Evolutionary conservation across 2,113 vertebrate genomes (phyloP).

Genomic region (Agapornis roseicollis): DNA sequence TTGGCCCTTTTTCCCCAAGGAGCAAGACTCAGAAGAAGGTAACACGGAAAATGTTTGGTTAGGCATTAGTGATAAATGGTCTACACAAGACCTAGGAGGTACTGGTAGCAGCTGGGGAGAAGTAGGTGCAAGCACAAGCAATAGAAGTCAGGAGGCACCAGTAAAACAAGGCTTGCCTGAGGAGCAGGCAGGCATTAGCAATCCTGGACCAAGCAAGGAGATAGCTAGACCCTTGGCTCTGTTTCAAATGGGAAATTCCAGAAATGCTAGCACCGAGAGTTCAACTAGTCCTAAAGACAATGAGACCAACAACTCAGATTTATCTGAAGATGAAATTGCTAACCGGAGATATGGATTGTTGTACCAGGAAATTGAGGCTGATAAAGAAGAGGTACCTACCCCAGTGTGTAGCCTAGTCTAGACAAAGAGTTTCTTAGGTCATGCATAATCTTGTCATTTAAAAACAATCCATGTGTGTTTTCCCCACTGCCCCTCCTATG

Average conservation of each 20-base stretch:
- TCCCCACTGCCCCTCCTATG: slow-evolving; percentile 22
- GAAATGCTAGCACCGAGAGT: slow-evolving; percentile 72
- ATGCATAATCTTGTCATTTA: slow-evolving; percentile 70
- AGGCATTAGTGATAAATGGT: slow-evolving; percentile 68
- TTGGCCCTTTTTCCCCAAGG: slow-evolving; percentile 69
- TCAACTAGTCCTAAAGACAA: slow-evolving; percentile 82
- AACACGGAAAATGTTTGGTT: slow-evolving; percentile 60
- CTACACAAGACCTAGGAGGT: slow-evolving; percentile 60
- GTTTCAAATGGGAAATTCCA: slow-evolving; percentile 65
- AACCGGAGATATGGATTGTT: slow-evolving; percentile 94
- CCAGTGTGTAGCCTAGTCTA: slow-evolving; percentile 80
- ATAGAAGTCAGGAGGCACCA: slow-evolving; percentile 47
- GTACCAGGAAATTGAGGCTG: slow-evolving; percentile 91
- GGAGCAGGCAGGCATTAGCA: slow-evolving; percentile 23
- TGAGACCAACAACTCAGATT: slow-evolving; percentile 89
- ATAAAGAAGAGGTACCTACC: slow-evolving; percentile 92
- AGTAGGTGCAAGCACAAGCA: slow-evolving; percentile 6
- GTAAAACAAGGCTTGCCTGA: slow-evolving; percentile 6
- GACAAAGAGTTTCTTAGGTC: slow-evolving; percentile 74
- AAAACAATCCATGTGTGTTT: slow-evolving; percentile 48
- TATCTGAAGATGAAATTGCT: slow-evolving; percentile 96
- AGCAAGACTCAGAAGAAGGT: slow-evolving; percentile 50
- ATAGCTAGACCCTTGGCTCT: slow-evolving; percentile 51
- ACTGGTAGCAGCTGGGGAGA: slow-evolving; percentile 53
- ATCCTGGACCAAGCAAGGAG: slow-evolving; percentile 36